Conservation (phyloP, 2,888 invertebrate species). For the Netelia inedita region DNA sequence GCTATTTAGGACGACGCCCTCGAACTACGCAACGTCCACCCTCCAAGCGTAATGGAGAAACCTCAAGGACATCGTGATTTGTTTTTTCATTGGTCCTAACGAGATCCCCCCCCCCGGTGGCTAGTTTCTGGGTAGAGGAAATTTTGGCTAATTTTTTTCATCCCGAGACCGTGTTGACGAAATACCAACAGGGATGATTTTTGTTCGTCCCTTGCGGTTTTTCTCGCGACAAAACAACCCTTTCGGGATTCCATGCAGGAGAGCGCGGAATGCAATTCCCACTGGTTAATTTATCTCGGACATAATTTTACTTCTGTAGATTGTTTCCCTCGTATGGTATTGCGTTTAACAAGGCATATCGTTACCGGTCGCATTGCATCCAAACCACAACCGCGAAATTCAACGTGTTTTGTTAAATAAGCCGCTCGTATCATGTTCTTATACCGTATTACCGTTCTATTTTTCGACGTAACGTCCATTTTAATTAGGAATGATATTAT, state of each 20-base stretch:
- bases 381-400: slow-evolving; percentile 20
- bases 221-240: neutral
- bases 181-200: neutral
- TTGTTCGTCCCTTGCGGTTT: neutral
- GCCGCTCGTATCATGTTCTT: too few relatives aligned
- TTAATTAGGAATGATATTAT: too few relatives aligned
- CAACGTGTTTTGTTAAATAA: neutral
- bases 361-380: slow-evolving; percentile 13
- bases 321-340: neutral
- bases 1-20: neutral
- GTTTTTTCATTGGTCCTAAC: neutral
- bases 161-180: neutral
- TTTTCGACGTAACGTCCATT: too few relatives aligned
- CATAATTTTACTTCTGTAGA: slow-evolving; percentile 30
- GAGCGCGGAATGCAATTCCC: slow-evolving; percentile 28
- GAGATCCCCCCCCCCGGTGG: neutral
- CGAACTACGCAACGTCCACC: neutral
- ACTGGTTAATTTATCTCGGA: slow-evolving; percentile 40
- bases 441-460: too few relatives aligned
- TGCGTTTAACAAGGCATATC: neutral
- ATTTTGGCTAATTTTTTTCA: neutral
- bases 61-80: slow-evolving; percentile 1
- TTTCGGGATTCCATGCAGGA: neutral
- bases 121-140: neutral
- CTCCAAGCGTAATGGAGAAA: neutral